A percentile compares a stretch with the other conserved stretches of the same genome.
These are phyloP conservation scores for Ophion ellenae DNA, from an alignment of 2,888 invertebrate species.

Conservation along the genomic window DNA sequence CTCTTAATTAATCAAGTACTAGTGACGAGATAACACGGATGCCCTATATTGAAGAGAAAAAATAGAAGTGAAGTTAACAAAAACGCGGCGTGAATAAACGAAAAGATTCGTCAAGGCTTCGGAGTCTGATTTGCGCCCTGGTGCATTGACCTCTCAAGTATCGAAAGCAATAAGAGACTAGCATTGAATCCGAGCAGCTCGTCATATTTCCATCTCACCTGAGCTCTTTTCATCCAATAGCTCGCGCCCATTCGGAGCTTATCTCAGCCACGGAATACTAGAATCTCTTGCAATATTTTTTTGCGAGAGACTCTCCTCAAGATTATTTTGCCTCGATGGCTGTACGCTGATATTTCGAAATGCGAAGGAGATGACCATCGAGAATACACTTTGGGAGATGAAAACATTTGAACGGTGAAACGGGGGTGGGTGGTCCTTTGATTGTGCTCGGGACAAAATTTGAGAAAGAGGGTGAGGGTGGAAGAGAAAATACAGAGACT, in stretches of 20 bases:
- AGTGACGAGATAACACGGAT: not conserved
- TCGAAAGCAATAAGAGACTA: not conserved
- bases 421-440: not conserved
- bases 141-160: not conserved
- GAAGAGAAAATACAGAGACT: conserved; percentile 62
- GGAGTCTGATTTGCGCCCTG: not conserved
- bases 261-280: not conserved
- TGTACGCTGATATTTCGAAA: not conserved
- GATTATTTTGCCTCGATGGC: not conserved
- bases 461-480: conserved; percentile 27
- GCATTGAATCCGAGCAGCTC: not conserved
- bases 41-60: not conserved
- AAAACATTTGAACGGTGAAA: not conserved
- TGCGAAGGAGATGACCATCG: not conserved
- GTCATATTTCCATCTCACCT: not conserved
- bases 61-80: not conserved
- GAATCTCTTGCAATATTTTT: not conserved
- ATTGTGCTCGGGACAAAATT: conserved; percentile 11
- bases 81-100: not conserved
- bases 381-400: not conserved
- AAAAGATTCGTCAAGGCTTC: not conserved
- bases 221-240: not conserved
- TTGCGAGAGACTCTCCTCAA: not conserved
- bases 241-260: not conserved
- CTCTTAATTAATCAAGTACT: not conserved